A percentile compares a stretch with the other conserved stretches of the same genome.
Evolutionary conservation across 2,888 invertebrate species (phyloP).

Genomic region (Philonicus albiceps): DNA sequence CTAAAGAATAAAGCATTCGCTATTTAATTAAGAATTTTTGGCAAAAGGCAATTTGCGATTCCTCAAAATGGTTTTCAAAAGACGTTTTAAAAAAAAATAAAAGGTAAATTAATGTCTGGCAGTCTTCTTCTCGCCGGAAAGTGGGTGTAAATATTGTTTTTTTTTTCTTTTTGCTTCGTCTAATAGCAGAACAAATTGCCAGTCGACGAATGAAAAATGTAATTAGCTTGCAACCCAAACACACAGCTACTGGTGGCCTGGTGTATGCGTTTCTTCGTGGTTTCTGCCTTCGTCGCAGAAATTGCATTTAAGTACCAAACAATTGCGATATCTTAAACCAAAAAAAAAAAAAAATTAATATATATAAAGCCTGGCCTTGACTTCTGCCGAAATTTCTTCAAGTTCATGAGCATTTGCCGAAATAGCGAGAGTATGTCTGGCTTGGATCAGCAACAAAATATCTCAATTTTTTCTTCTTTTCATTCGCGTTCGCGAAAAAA

Average conservation of each 20-base stretch:
- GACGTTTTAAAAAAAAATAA: not conserved
- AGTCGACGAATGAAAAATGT: not conserved
- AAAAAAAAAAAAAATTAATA: too few relatives aligned
- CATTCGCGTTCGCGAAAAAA: not conserved
- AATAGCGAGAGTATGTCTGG: not conserved
- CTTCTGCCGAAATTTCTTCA: constrained; percentile 14
- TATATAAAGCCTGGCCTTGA: constrained; percentile 1
- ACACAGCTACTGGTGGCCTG: not conserved
- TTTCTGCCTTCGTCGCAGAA: not conserved
- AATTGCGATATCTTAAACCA: not conserved
- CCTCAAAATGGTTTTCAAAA: not conserved
- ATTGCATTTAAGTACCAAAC: constrained; percentile 22
- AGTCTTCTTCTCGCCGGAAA: not conserved
- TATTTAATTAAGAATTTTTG: not conserved
- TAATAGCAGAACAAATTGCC: not conserved
- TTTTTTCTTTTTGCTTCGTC: not conserved
- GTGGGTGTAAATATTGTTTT: not conserved
- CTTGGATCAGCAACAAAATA: constrained; percentile 10
- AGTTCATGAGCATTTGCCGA: constrained; percentile 32
- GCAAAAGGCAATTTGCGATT: not conserved
- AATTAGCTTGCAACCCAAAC: constrained; percentile 10
- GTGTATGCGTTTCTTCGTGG: not conserved
- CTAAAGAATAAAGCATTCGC: not conserved
- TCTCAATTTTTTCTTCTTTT: not conserved
- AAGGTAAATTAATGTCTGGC: not conserved